Evolutionary conservation across 1,140 invertebrate species (phyloP).

Genomic region (Papilio dardanus): DNA sequence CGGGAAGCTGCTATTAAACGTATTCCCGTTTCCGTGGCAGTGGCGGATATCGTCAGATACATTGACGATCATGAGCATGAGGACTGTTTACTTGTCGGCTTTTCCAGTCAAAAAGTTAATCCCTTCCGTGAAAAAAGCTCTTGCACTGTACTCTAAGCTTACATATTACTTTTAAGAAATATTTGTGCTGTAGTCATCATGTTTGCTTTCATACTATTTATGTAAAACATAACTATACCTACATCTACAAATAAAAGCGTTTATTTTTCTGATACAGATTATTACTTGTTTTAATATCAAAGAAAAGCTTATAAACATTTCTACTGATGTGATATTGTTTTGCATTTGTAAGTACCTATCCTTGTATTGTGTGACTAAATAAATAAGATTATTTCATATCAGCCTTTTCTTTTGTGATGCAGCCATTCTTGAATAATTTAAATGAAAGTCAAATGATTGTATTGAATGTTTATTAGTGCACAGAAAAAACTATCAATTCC

Average conservation of each 20-base stretch:
- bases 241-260: conserved; percentile 6
- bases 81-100: conserved; percentile 97
- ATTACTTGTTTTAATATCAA: not conserved
- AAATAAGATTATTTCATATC: not conserved
- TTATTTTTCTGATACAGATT: conserved; percentile 6
- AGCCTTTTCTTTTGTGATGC: not conserved
- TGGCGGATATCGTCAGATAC: conserved; percentile 96
- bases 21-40: conserved; percentile 92
- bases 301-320: conserved; percentile 15
- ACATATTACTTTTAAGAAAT: conserved; percentile 34
- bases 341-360: not conserved
- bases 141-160: conserved; percentile 90
- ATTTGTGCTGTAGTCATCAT: conserved; percentile 27
- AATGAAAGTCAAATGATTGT: conserved; percentile 45
- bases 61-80: conserved; percentile 96
- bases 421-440: conserved; percentile 20
- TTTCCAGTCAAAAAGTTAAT: conserved; percentile 97
- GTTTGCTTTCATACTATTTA: conserved; percentile 24
- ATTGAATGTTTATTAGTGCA: conserved; percentile 68
- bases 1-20: conserved; percentile 95
- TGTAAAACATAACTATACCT: not conserved
- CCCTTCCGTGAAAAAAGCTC: conserved; percentile 98
- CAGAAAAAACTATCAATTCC: conserved; percentile 51
- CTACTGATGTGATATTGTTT: not conserved
- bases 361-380: conserved; percentile 19